Evolutionary conservation across 2,888 invertebrate species (phyloP).

Genomic region (Entomobrya multifasciata): DNA sequence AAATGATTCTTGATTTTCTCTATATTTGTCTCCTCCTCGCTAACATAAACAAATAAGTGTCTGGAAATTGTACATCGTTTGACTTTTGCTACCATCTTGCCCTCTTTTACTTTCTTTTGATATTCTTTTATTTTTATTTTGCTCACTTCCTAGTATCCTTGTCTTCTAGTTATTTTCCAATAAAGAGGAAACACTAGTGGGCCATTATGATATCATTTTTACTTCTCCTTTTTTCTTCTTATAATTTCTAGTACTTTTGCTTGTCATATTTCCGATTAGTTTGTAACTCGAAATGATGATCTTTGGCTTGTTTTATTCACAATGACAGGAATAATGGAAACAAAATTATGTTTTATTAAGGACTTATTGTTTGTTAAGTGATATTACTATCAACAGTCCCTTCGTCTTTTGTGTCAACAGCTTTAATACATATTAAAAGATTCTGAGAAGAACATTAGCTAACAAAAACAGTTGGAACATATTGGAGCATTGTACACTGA

Average conservation of each 20-base stretch:
- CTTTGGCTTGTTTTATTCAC: conserved; percentile 69
- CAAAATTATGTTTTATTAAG: conserved; percentile 22
- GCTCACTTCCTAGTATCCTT: conserved; percentile 45
- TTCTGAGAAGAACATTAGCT: background rate
- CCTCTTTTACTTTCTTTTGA: conserved; percentile 53
- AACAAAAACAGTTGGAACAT: background rate
- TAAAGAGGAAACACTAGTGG: conserved; percentile 65
- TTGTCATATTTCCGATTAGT: conserved; percentile 63
- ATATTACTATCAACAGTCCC: conserved; percentile 62
- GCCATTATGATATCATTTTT: conserved; percentile 66
- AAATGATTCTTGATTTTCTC: conserved; percentile 61
- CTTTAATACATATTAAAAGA: conserved; percentile 21
- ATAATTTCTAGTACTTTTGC: no score
- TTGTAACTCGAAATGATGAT: conserved; percentile 69
- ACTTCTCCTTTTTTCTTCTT: conserved; percentile 3
- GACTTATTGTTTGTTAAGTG: conserved; percentile 55
- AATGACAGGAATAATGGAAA: conserved; percentile 66
- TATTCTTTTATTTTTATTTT: conserved; percentile 52
- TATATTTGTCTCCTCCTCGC: conserved; percentile 31
- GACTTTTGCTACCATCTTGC: conserved; percentile 18
- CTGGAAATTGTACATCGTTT: conserved; percentile 52
- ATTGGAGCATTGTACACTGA: background rate
- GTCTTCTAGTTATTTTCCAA: conserved; percentile 61
- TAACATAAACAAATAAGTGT: conserved; percentile 64
- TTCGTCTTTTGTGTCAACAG: conserved; percentile 50